Percentiles rank a stretch among this genome's conserved stretches.
phyloP scores from a whole-genome alignment of 2,797 vertebrate genomes.

The Microchirus variegatus region DNA sequence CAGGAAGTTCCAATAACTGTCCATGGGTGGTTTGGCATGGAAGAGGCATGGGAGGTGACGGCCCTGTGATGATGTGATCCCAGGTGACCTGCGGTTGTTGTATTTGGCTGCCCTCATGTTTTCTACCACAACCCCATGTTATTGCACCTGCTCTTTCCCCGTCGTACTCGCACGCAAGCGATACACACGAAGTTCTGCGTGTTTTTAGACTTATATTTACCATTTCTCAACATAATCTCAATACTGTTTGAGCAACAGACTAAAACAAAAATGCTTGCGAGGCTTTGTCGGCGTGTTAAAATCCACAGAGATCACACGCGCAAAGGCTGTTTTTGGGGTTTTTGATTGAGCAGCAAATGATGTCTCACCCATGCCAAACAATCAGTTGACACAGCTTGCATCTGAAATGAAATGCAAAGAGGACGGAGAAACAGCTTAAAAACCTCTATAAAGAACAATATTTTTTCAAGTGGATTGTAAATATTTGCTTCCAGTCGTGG shows the following conservation, averaged over 20 bases:
- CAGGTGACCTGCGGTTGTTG: conserved; percentile 68
- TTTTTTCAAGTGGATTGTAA: conserved; percentile 76
- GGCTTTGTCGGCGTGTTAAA: conserved; percentile 29
- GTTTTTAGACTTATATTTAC: too few relatives aligned
- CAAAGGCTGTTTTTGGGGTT: conserved; percentile 9
- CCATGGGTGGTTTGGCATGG: conserved; percentile 39
- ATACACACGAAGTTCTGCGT: neutral
- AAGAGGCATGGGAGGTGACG: conserved; percentile 62
- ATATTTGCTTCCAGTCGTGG: conserved; percentile 69
- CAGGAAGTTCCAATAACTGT: conserved; percentile 64
- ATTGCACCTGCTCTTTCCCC: conserved; percentile 74
- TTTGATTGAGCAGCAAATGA: conserved; percentile 54
- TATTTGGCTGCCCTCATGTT: conserved; percentile 59
- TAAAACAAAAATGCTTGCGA: conserved; percentile 7
- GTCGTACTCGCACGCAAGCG: conserved; percentile 43
- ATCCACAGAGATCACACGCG: conserved; percentile 37
- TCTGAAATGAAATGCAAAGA: conserved; percentile 43
- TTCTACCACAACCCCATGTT: conserved; percentile 62
- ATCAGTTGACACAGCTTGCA: conserved; percentile 50
- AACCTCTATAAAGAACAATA: conserved; percentile 69
- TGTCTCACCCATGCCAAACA: conserved; percentile 50
- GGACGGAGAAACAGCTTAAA: conserved; percentile 24
- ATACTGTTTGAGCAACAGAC: neutral
- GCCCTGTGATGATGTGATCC: conserved; percentile 49
- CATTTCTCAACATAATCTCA: too few relatives aligned